These are phyloP conservation scores for Pituophis catenifer DNA, from an alignment of 2,113 vertebrate genomes.

Conservation along the genomic window DNA sequence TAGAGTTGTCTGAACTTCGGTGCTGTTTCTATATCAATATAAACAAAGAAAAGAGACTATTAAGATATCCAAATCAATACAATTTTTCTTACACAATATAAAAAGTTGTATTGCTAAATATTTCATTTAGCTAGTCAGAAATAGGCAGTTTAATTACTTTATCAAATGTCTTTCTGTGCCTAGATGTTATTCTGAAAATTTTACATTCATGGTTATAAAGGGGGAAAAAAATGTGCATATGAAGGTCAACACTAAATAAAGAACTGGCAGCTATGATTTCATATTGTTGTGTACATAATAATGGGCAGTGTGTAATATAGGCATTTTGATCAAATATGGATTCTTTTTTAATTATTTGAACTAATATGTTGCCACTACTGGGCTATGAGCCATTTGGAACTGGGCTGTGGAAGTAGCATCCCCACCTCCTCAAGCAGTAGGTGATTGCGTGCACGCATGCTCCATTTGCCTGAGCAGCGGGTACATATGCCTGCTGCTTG, in stretches of 20 bases:
- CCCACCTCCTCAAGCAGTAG: neutral
- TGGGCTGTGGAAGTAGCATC: neutral
- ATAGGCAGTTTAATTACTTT: slow-evolving; percentile 63
- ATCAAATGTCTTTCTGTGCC: slow-evolving; percentile 55
- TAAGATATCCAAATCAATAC: neutral
- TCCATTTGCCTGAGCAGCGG: neutral
- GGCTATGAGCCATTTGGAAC: neutral
- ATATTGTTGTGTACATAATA: neutral
- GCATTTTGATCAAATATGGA: neutral
- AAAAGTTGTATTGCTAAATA: neutral
- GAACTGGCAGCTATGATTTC: neutral
- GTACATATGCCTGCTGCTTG: accelerated
- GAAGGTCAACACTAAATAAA: neutral
- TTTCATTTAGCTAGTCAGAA: slow-evolving; percentile 58
- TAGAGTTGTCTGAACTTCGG: neutral
- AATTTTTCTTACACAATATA: neutral
- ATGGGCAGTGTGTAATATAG: neutral
- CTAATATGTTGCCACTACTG: neutral
- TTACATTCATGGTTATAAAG: slow-evolving; percentile 45
- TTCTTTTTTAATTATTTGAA: neutral
- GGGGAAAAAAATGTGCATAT: slow-evolving; percentile 32
- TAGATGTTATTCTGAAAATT: slow-evolving; percentile 35
- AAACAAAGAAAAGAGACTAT: neutral
- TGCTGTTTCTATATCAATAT: neutral
- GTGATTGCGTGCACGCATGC: neutral